Percentiles rank a stretch among this genome's conserved stretches.
phyloP scores from a whole-genome alignment of 1,140 invertebrate genomes.

The Chironomus striatipennis region DNA sequence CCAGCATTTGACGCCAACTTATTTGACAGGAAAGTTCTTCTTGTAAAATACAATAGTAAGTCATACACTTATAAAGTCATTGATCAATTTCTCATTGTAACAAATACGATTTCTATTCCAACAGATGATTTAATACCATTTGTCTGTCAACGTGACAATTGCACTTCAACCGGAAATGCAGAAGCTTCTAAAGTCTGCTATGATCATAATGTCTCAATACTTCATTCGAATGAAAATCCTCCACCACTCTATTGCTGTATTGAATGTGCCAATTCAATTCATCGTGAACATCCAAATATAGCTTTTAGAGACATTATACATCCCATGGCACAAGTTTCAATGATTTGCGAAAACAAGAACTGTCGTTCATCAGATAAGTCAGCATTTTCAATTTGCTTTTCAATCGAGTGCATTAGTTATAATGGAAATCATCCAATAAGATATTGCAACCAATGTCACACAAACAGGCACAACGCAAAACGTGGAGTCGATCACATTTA shows the following conservation, averaged over 20 bases:
- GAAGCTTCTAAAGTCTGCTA: slow-evolving; percentile 88
- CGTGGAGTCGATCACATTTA: slow-evolving; percentile 81
- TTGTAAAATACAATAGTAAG: slow-evolving; percentile 84
- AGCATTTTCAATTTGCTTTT: slow-evolving; percentile 95
- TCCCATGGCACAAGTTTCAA: slow-evolving; percentile 89
- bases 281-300: slow-evolving; percentile 70
- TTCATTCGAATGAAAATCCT: slow-evolving; percentile 72
- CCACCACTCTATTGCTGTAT: slow-evolving; percentile 94
- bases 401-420: slow-evolving; percentile 90
- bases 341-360: slow-evolving; percentile 97
- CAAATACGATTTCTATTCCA: not conserved
- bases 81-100: not conserved
- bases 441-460: slow-evolving; percentile 86
- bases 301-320: slow-evolving; percentile 86
- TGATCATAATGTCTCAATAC: slow-evolving; percentile 76
- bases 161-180: slow-evolving; percentile 70
- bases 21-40: slow-evolving; percentile 79
- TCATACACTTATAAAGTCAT: slow-evolving; percentile 19
- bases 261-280: slow-evolving; percentile 90
- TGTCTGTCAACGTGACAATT: slow-evolving; percentile 76
- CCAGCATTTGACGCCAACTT: slow-evolving; percentile 93
- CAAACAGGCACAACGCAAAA: slow-evolving; percentile 76
- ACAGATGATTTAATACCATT: slow-evolving; percentile 64
- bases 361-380: slow-evolving; percentile 86
- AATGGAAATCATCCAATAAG: slow-evolving; percentile 93